Base-by-base conservation (phyloP, 2,888 invertebrate species). In the Anagyrus pseudococci region DNA sequence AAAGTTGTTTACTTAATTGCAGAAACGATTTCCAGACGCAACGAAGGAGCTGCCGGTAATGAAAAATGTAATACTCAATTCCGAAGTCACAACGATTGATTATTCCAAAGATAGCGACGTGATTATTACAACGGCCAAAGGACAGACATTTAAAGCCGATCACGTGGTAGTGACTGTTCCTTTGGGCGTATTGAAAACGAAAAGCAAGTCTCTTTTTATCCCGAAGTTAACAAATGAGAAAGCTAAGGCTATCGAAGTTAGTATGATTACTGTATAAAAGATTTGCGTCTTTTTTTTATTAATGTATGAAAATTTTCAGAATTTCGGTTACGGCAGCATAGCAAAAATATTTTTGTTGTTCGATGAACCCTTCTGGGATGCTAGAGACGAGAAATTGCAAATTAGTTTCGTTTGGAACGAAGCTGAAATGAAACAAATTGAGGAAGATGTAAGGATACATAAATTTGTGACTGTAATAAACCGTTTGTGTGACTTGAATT, bases 101-200 rank as follows among this genome's bases (percentile, higher is more conserved):
- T 68, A 69, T 48, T 71, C 75, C 3, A 84, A 85, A 0, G 70
- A 69, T 20, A 37, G 33, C 33, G 33, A 37, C 6, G 46, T 64
- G n/a, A 13, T 86, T 85, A 20, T 78, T 7, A 66, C 67, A 2
- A 75, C 77, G 68, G 74, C 75, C 20, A 87, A 88, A 72, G 87
- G 86, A 0, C 72, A 81, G 1, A 67, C 71, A 0, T 87, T 84
- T 67, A 75, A 71, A 22, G 88, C 88, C 0, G 85, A 87, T 69
- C 87, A 87, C 71, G 87, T 89, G 1, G 85, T 92, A 26, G 81
- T 89, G 0, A 91, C 92, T 0, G 82, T 86, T 0, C 88, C 91
- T 0, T 75, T 92, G 0, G 92, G 91, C 0, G 89, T 89, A 0
- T 78, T 92, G 17, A 91, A 91, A 73, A 84, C 84, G 22, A 79